Base-by-base conservation (phyloP, 2,797 vertebrate genomes). In the Chaetodon trifasciatus region DNA sequence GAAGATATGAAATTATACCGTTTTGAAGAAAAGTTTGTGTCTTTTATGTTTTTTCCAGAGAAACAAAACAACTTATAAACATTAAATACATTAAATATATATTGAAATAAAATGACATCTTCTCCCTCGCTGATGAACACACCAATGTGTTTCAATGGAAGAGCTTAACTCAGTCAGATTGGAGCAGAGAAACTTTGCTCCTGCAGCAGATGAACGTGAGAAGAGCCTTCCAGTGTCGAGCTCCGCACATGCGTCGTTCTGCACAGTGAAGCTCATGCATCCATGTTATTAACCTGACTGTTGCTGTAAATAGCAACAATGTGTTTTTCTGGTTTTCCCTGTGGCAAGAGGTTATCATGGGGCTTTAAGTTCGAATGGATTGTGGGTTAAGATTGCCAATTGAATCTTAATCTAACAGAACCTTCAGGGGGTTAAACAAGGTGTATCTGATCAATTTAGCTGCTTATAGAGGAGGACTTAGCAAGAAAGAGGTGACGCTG, bases 361-460 rank as follows among this genome's bases (percentile, higher is more conserved):
- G 28, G 76, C 52, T 88, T 83, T 62, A 28, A 19, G 21, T 81
- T 75, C 70, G 55, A 83, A 83, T 77, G 64, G 77, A 88, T 87
- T 88, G 78, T 68, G 78, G 77, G 84, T 87, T 87, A 73, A 89
- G 74, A 82, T 81, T 82, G 69, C 72, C 64, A 61, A 74, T 44
- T 83, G 85, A 83, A 82, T 89, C 52, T 61, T 83, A 91, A 90
- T 89, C 84, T 66, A 83, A 81, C 71, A 32, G 52, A 85, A 70
- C 84, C 86, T 86, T 70, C 16, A 67, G 72, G 86, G 81, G 79
- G 66, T 77, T 82, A 79, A 86, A 83, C 80, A 68, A 78, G 75
- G 85, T 90, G 88, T 90, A 89, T 85, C 88, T 24, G 79, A 92
- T 92, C 49, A 68, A 90, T 92, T 92, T 75, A 71, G 76, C 73